Base-by-base conservation (phyloP, 2,113 vertebrate genomes). In the Polypterus senegalus region DNA sequence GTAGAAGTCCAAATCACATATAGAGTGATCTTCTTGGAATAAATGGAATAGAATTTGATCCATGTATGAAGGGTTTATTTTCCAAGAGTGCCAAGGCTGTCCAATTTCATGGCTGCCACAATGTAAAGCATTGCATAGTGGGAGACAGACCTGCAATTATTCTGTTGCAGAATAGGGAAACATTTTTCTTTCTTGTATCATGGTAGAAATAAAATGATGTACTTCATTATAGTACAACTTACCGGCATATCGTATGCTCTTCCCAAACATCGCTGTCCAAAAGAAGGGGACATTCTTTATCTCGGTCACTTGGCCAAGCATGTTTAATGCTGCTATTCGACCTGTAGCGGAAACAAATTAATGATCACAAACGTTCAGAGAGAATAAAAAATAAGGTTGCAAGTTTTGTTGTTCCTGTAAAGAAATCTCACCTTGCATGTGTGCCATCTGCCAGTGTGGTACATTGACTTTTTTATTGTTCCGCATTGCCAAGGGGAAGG, bases 361-460 rank as follows among this genome's bases (percentile, higher is more conserved):
- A 45, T 4, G 53, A 11, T 10, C 11, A 10, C 11, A 10, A 54
- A 10, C 53, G 11, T 9, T 54, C 11, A 11, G 53, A 11, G 11
- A 54, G 3, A 4, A 11, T 11, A 6, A 10, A 11, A 3, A 53
- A n/a, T 53, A 8, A 53, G 7, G 10, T 27, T 27, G 27, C 27
- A 27, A 27, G 27, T 27, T 27, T 27, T 27, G 27, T 27, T 27
- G 27, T 27, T 27, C 27, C 27, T 51, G 49, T 51, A 52, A 47
- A 45, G 48, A 52, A 43, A 46, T 72, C 74, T 60, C 79, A 98
- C 96, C 94, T 2, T 98, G 94, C 55, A 88, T 89, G 7, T 98
- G 94, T 51, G 94, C 94, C 92, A 97, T 98, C 80, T 98, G 96
- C 96, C 96, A 98, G 77, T 97, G 93, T 57, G 94, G 93, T 61